Evolutionary conservation across 2,113 vertebrate species (phyloP).

Genomic region (Leptobrachium leishanense): DNA sequence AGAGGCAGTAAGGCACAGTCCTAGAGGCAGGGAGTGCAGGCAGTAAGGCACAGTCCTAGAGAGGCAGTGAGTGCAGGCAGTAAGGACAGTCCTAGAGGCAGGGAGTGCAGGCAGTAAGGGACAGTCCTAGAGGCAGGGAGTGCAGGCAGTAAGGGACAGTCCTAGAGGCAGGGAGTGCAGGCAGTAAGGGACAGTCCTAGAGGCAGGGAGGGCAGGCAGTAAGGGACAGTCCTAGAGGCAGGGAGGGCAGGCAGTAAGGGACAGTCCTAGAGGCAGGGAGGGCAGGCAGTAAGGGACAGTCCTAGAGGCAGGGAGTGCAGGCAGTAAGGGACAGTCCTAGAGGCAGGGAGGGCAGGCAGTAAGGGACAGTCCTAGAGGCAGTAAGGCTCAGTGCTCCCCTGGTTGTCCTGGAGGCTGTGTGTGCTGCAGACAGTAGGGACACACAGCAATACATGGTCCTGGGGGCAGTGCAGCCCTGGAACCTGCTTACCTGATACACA

Average conservation of each 20-base stretch:
- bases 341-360: not conserved
- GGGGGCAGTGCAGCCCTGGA: not conserved
- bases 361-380: not conserved
- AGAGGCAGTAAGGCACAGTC: not conserved
- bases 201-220: too few relatives aligned
- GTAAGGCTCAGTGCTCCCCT: not conserved
- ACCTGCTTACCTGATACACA: constrained; percentile 15
- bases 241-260: not conserved
- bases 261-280: not conserved
- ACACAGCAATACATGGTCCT: not conserved
- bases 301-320: not conserved
- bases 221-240: not conserved
- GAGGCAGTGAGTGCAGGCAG: too few relatives aligned
- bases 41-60: not conserved
- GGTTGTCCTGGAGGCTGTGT: not conserved
- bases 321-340: not conserved
- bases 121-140: too few relatives aligned
- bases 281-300: not conserved
- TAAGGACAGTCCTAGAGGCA: too few relatives aligned
- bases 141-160: too few relatives aligned
- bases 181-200: too few relatives aligned
- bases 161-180: too few relatives aligned
- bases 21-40: too few relatives aligned
- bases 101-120: too few relatives aligned
- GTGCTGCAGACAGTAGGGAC: not conserved